Base-by-base conservation (phyloP, 30 jellyfish, hydroid and myxozoan genomes). In the Aurelia aurita region DNA sequence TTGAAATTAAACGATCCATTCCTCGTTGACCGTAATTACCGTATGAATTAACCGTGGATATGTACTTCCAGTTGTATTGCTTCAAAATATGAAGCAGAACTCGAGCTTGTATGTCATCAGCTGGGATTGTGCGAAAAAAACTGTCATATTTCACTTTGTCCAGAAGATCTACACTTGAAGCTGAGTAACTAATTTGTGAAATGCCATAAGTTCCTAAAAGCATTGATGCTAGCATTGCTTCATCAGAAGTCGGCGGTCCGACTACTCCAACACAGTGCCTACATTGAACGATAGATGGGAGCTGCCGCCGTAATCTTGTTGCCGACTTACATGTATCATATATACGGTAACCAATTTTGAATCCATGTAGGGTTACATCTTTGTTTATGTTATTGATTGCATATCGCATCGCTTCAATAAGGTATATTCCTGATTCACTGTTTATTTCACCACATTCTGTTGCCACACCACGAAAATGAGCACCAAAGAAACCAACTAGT, bases 171-270 rank as follows among this genome's bases (percentile, higher is more conserved):
- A 29, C 77, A 44, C 91, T 81, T 18, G 87, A 39, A 6, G 91
- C 91, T 11, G 79, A 81, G 55, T 81, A 55, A 29, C 91, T 81
- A 12, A 63, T 74, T 6, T 65, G 67, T 26, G 87, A 35, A 4
- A 69, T 2, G 27, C 73, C 71, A 20, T 45, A 18, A 16, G 60
- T 65, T n/a, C 91, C 79, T n/a, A 39, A 27, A 18, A 81, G 14
- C 29, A 66, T 79, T 18, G 87, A 29, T 29, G 87, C 87, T n/a
- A 81, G 55, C 27, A 49, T 22, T 5, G 87, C 79, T 51, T 81
- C 91, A 32, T 81, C 91, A 0, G 91, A 65, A n/a, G 91, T 81
- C 47, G 66, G 26, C 18, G 85, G 85, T n/a, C 91, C 91, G 21
- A 81, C 65, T 22, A 67, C 44, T 12, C 91, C 91, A 19, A 23